Evolutionary conservation across 2,888 invertebrate genomes (phyloP).

Genomic region (Petrolisthes cinctipes): DNA sequence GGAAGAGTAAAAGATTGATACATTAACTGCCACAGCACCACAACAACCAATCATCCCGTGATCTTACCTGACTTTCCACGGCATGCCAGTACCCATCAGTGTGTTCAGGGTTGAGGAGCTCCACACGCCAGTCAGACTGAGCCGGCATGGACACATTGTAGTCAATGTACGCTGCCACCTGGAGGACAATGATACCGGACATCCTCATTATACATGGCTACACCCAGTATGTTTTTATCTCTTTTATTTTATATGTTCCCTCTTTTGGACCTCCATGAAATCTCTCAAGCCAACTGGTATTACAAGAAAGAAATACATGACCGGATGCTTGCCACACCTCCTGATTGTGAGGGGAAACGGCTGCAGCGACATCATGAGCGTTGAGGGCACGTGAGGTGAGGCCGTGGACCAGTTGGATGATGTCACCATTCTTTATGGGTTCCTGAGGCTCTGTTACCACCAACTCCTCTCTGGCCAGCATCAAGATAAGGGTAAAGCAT

Average conservation of each 20-base stretch:
- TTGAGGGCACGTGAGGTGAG: conserved; percentile 92
- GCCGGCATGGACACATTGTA: conserved; percentile 96
- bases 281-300: not conserved
- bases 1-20: not conserved
- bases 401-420: conserved; percentile 93
- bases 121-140: conserved; percentile 91
- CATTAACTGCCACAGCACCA: not conserved
- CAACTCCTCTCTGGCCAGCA: conserved; percentile 74
- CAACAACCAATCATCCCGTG: not conserved
- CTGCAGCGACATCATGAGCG: conserved; percentile 95
- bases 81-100: conserved; percentile 85
- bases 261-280: not conserved
- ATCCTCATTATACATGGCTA: not conserved
- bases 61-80: conserved; percentile 80
- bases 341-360: conserved; percentile 89
- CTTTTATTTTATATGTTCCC: not conserved
- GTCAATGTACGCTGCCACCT: conserved; percentile 96
- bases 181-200: conserved; percentile 72
- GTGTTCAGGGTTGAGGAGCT: conserved; percentile 75
- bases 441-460: conserved; percentile 85
- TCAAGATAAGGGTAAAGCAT: not conserved
- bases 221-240: not conserved
- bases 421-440: conserved; percentile 87
- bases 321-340: conserved; percentile 70
- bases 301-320: too few species aligned